These are phyloP conservation scores for Tribolium freemani DNA, from an alignment of 2,888 invertebrate species.

Conservation along the genomic window DNA sequence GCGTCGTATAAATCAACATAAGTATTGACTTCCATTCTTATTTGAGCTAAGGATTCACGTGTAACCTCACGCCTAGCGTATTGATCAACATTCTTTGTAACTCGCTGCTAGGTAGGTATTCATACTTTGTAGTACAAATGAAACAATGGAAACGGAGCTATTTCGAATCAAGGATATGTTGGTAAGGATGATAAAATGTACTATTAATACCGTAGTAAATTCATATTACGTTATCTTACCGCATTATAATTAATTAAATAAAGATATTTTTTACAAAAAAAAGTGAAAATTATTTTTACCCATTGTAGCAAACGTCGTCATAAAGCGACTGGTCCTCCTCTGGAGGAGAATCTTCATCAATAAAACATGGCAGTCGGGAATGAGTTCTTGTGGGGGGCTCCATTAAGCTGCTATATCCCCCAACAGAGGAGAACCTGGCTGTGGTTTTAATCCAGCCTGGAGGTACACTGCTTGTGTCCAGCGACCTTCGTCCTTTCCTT, in stretches of 20 bases:
- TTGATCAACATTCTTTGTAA: slow-evolving; percentile 14
- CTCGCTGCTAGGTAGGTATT: not conserved
- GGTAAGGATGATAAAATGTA: no score
- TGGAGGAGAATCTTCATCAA: slow-evolving; percentile 69
- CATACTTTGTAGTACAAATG: not conserved
- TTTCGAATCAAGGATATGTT: not conserved
- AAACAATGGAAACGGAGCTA: not conserved
- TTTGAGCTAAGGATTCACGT: not conserved
- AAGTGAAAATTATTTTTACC: no score
- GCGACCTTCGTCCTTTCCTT: slow-evolving; percentile 67
- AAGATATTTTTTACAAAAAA: no score
- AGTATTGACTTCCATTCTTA: not conserved
- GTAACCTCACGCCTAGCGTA: not conserved
- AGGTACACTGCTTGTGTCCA: slow-evolving; percentile 78
- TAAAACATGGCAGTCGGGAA: slow-evolving; percentile 75
- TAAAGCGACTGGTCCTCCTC: slow-evolving; percentile 62
- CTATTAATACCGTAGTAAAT: no score
- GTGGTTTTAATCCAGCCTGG: slow-evolving; percentile 67
- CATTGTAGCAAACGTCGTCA: slow-evolving; percentile 63
- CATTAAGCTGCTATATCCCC: slow-evolving; percentile 80
- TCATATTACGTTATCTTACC: no score
- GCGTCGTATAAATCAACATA: no score
- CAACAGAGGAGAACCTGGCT: slow-evolving; percentile 74
- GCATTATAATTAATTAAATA: no score
- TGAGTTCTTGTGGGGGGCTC: slow-evolving; percentile 75